A percentile compares a stretch with the other conserved stretches of the same genome.
phyloP scores from a whole-genome alignment of 1,140 invertebrate species.

The Zaprionus ornatus region DNA sequence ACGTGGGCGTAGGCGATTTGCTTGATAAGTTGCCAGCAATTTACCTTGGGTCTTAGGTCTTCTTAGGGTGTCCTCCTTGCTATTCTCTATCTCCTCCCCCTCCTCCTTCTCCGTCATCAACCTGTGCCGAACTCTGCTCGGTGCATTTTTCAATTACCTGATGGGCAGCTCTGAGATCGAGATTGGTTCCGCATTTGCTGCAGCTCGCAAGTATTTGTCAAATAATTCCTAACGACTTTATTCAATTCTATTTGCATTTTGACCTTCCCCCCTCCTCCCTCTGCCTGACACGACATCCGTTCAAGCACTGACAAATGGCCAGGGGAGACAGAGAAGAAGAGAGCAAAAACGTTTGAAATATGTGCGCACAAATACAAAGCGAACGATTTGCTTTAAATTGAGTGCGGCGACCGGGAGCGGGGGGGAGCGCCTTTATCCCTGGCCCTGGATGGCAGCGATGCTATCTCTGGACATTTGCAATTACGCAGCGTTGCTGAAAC shows the following conservation, averaged over 20 bases:
- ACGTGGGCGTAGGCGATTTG: constrained; percentile 10
- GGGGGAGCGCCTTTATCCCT: background rate
- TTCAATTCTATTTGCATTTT: constrained; percentile 53
- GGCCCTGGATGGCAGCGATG: background rate
- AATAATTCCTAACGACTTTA: constrained; percentile 49
- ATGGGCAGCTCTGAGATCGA: constrained; percentile 34
- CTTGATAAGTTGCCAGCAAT: constrained; percentile 31
- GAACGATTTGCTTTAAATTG: constrained; percentile 28
- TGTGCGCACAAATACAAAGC: constrained; percentile 61
- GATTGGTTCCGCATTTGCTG: constrained; percentile 18
- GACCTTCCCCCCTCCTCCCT: background rate
- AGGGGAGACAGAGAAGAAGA: constrained; percentile 25
- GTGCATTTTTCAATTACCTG: constrained; percentile 72
- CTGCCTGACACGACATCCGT: background rate
- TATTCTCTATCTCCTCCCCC: background rate
- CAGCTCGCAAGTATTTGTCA: constrained; percentile 46
- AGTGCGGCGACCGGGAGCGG: background rate
- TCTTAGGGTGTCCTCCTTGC: background rate
- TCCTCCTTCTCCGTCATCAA: background rate
- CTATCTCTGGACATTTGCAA: constrained; percentile 29
- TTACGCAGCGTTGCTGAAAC: constrained; percentile 36
- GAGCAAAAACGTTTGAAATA: constrained; percentile 57
- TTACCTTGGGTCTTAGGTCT: constrained; percentile 41
- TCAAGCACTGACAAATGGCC: constrained; percentile 57
- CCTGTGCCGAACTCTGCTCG: background rate